Conservation (phyloP, 2,113 vertebrate genomes). For the Gallinago paraguaiae region DNA sequence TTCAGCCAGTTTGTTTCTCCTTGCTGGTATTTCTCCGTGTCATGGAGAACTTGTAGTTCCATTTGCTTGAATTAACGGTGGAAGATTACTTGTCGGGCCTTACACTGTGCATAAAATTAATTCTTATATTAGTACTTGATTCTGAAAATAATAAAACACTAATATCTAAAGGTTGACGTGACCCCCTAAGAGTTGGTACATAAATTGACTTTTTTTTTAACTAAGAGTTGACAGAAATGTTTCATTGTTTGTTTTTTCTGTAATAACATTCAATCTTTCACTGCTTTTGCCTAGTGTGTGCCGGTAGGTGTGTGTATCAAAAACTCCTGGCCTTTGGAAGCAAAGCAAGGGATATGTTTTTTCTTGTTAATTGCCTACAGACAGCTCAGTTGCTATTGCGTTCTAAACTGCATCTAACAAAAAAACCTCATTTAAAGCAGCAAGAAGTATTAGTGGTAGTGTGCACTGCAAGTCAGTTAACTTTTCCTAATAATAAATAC, state of each 20-base stretch:
- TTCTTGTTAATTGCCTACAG: not conserved
- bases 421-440: not conserved
- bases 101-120: not conserved
- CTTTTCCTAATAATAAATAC: not conserved
- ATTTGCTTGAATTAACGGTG: not conserved
- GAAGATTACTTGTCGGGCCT: not conserved
- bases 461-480: not conserved
- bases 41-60: not conserved
- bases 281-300: not conserved
- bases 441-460: not conserved
- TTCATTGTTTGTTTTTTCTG: not conserved
- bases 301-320: fast-evolving
- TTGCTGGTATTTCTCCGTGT: not conserved
- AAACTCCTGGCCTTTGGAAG: not conserved
- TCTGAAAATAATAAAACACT: not conserved
- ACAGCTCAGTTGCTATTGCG: not conserved
- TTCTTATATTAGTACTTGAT: not conserved
- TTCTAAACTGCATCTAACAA: not conserved
- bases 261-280: not conserved
- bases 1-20: not conserved
- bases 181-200: not conserved
- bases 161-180: not conserved
- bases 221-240: not conserved
- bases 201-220: not conserved
- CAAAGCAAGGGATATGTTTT: not conserved